Evolutionary conservation across 2,797 vertebrate genomes (phyloP).

Genomic region (Aplochiton taeniatus): DNA sequence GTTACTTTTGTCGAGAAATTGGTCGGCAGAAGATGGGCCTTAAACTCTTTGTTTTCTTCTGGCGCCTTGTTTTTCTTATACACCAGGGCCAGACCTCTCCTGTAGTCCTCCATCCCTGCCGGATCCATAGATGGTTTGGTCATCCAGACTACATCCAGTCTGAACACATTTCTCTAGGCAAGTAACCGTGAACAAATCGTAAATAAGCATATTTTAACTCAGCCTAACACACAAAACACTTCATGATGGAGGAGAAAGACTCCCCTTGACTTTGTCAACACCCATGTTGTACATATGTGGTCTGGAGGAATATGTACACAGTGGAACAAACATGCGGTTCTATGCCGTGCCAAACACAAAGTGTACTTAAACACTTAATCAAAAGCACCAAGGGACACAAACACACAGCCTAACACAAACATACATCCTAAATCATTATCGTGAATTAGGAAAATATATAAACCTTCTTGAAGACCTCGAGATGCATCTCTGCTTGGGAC

Average conservation of each 20-base stretch:
- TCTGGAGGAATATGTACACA: constrained; percentile 46
- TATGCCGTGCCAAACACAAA: constrained; percentile 41
- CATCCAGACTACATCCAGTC: constrained; percentile 36
- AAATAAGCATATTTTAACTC: constrained; percentile 41
- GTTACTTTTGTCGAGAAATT: too few relatives aligned
- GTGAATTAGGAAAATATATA: constrained; percentile 11
- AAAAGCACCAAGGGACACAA: too few relatives aligned
- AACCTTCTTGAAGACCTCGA: constrained; percentile 37
- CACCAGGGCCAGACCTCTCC: too few relatives aligned
- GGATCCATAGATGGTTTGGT: too few relatives aligned
- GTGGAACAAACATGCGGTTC: constrained; percentile 33
- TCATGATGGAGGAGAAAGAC: constrained; percentile 21
- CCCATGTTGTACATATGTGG: constrained; percentile 41
- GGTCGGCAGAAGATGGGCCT: too few relatives aligned
- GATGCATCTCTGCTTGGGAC: constrained; percentile 33
- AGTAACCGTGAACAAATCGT: constrained; percentile 32
- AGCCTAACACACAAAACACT: constrained; percentile 38
- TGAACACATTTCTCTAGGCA: constrained; percentile 37
- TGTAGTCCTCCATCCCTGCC: too few relatives aligned
- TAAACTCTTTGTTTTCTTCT: too few relatives aligned
- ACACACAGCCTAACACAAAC: too few relatives aligned
- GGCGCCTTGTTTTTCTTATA: too few relatives aligned
- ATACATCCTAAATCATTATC: background rate
- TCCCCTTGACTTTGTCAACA: constrained; percentile 36
- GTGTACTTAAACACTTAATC: background rate